Evolutionary conservation across 1,140 invertebrate genomes (phyloP).

Genomic region (Zeugodacus cucurbitae): DNA sequence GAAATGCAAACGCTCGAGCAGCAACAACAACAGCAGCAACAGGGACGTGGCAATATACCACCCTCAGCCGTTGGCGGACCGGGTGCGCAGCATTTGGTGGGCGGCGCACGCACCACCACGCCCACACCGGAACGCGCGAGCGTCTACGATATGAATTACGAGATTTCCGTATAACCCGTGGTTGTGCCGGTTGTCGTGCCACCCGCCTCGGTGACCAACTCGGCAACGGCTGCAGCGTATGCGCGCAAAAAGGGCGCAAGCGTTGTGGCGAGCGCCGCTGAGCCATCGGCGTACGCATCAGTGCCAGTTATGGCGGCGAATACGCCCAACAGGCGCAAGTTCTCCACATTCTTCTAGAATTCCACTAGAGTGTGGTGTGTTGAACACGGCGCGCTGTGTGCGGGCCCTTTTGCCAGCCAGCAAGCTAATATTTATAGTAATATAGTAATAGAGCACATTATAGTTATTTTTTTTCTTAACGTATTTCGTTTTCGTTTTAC

Average conservation of each 20-base stretch:
- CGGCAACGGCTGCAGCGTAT: slow-evolving; percentile 38
- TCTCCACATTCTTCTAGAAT: slow-evolving; percentile 59
- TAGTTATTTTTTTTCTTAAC: not conserved
- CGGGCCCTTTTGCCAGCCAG: not conserved
- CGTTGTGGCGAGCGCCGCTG: slow-evolving; percentile 41
- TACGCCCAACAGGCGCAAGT: slow-evolving; percentile 61
- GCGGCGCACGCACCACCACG: slow-evolving; percentile 64
- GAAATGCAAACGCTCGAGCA: slow-evolving; percentile 71
- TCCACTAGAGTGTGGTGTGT: not conserved
- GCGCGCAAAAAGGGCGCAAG: slow-evolving; percentile 41
- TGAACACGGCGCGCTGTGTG: not conserved
- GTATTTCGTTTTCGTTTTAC: not conserved
- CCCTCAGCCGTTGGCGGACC: slow-evolving; percentile 42
- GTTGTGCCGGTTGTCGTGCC: slow-evolving; percentile 63
- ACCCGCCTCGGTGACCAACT: slow-evolving; percentile 45
- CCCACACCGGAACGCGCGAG: slow-evolving; percentile 85
- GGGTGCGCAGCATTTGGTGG: slow-evolving; percentile 46
- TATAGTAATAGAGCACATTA: not conserved
- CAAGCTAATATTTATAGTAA: not conserved
- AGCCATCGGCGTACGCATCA: slow-evolving; percentile 40
- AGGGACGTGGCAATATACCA: slow-evolving; percentile 44
- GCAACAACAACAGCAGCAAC: slow-evolving; percentile 53
- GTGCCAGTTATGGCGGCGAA: slow-evolving; percentile 43
- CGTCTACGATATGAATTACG: slow-evolving; percentile 96
- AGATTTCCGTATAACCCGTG: slow-evolving; percentile 83